Conservation (phyloP, 2,888 invertebrate genomes). For the Melanchra persicariae region DNA sequence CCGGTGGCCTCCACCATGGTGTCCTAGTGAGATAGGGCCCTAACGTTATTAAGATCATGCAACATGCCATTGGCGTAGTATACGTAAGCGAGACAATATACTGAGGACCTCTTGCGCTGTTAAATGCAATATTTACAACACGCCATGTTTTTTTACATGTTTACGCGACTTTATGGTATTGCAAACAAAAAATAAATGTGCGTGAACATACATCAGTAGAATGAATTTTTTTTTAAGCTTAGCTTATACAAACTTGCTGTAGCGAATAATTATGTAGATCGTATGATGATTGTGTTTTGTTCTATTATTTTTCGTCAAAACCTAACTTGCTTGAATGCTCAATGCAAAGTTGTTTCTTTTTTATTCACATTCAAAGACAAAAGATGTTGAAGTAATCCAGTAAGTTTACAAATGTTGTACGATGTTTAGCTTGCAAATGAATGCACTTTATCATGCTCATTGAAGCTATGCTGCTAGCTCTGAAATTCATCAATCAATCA, state of each 20-base stretch:
- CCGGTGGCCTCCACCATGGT: too few relatives aligned
- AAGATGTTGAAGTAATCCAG: not conserved
- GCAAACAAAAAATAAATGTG: not conserved
- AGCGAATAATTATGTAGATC: conserved; percentile 7
- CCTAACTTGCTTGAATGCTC: not conserved
- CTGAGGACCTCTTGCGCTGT: not conserved
- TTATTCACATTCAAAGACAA: not conserved
- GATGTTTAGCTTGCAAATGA: not conserved
- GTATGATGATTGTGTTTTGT: not conserved
- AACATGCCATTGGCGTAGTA: not conserved
- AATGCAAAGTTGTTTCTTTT: not conserved
- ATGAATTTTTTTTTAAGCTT: too few relatives aligned
- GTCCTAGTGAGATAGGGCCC: too few relatives aligned
- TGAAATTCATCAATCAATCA: not conserved
- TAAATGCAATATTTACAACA: not conserved
- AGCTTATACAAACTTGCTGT: not conserved
- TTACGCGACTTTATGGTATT: not conserved
- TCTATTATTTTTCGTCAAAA: not conserved
- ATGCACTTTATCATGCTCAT: not conserved
- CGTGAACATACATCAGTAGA: not conserved
- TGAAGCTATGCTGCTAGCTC: not conserved
- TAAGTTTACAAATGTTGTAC: not conserved
- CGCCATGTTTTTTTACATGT: too few relatives aligned
- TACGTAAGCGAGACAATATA: not conserved
- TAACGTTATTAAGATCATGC: not conserved